A percentile compares a stretch with the other conserved stretches of the same genome.
Evolutionary conservation across 2,797 vertebrate species (phyloP).

Genomic region (Hemitrygon akajei): DNA sequence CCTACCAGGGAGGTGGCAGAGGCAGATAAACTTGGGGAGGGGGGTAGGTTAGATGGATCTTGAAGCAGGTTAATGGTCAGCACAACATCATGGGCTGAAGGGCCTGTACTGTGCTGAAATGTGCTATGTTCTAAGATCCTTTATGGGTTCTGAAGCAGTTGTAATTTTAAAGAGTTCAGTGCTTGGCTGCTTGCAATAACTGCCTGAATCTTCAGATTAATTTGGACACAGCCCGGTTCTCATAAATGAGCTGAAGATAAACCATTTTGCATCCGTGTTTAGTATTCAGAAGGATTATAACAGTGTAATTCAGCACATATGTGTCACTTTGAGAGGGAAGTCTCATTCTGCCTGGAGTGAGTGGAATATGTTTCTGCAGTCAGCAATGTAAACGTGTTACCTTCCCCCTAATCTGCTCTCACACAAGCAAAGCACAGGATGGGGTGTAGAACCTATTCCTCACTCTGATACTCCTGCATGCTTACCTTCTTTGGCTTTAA

Average conservation of each 20-base stretch:
- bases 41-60: too few relatives aligned
- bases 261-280: not conserved
- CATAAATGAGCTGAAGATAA: not conserved
- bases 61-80: too few relatives aligned
- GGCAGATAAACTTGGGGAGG: too few relatives aligned
- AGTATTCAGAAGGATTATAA: not conserved
- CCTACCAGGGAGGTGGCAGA: too few relatives aligned
- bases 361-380: not conserved
- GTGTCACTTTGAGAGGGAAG: not conserved
- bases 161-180: not conserved
- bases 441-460: too few relatives aligned
- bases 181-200: not conserved
- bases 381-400: not conserved
- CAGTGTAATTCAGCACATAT: not conserved
- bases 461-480: too few relatives aligned
- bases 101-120: too few relatives aligned
- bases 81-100: too few relatives aligned
- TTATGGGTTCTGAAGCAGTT: not conserved
- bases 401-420: not conserved
- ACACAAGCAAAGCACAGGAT: not conserved
- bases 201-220: not conserved
- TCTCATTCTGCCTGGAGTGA: slow-evolving; percentile 22
- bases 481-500: too few relatives aligned
- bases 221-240: not conserved
- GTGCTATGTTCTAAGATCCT: too few relatives aligned